Conservation (phyloP, 2,888 invertebrate genomes). For the Elaeidobius kamerunicus region DNA sequence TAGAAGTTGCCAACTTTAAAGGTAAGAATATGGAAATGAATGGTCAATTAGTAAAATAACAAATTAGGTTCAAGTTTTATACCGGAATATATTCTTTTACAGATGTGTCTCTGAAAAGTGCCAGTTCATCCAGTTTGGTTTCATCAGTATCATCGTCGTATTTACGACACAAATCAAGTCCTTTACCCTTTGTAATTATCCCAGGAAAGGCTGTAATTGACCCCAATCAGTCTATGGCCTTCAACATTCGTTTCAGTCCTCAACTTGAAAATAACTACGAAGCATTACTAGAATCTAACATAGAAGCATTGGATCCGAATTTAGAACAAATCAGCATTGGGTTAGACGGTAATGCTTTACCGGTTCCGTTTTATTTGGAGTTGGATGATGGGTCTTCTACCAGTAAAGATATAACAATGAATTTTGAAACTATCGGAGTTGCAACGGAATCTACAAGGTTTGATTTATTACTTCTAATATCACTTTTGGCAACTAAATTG, state of each 20-base stretch:
- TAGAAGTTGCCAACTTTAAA: no score
- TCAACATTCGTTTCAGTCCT: conserved; percentile 57
- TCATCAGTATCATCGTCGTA: no score
- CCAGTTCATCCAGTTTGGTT: conserved; percentile 12
- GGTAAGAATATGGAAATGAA: no score
- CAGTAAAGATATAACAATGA: conserved; percentile 52
- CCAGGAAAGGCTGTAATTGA: conserved; percentile 52
- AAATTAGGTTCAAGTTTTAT: neutral
- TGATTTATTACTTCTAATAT: no score
- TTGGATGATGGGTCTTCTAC: conserved; percentile 59
- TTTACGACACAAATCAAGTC: neutral
- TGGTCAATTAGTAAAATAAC: neutral
- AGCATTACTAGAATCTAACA: conserved; percentile 55
- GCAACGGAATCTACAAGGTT: conserved; percentile 45
- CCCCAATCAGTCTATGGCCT: conserved; percentile 49
- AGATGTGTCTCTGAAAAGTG: conserved; percentile 6
- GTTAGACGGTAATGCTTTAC: conserved; percentile 58
- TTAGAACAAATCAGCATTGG: conserved; percentile 41
- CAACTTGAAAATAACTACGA: conserved; percentile 54
- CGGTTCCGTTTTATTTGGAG: conserved; percentile 70
- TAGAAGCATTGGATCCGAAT: conserved; percentile 54
- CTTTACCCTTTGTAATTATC: conserved; percentile 53
- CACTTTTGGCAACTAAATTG: no score
- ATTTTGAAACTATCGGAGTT: conserved; percentile 64
- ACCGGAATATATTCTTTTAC: neutral